Percentiles rank a stretch among this genome's conserved stretches.
These are phyloP conservation scores for Setophaga petechia DNA, from an alignment of 2,113 vertebrate genomes.

Conservation along the genomic window DNA sequence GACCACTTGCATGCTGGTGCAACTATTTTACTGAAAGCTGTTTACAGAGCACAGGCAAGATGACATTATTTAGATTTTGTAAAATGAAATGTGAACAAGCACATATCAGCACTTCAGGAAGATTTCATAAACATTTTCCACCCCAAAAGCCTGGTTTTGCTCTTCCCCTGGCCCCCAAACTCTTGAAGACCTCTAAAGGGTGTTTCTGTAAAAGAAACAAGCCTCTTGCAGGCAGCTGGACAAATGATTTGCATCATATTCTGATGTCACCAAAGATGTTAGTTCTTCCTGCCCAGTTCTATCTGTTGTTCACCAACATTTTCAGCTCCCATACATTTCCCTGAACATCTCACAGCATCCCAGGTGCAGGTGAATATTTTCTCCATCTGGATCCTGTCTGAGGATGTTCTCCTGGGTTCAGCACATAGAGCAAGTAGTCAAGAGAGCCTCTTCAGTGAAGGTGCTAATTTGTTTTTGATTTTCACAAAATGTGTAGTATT, in stretches of 20 bases:
- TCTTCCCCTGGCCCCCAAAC: not conserved
- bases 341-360: not conserved
- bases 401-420: not conserved
- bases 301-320: not conserved
- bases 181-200: not conserved
- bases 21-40: not conserved
- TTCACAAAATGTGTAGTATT: not conserved
- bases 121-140: not conserved
- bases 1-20: rapidly evolving
- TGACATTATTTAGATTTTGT: not conserved
- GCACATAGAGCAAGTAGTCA: not conserved
- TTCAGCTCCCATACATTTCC: not conserved
- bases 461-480: not conserved
- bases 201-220: not conserved
- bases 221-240: not conserved
- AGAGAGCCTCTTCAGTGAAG: not conserved
- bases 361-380: rapidly evolving
- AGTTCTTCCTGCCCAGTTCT: not conserved
- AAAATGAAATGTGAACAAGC: rapidly evolving
- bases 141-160: not conserved
- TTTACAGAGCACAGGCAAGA: not conserved
- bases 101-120: not conserved
- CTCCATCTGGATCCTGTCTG: not conserved
- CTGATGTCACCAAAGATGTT: not conserved
- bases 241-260: not conserved